These are phyloP conservation scores for Nyleta sp. DNA, from an alignment of 2,888 invertebrate genomes.

Conservation along the genomic window DNA sequence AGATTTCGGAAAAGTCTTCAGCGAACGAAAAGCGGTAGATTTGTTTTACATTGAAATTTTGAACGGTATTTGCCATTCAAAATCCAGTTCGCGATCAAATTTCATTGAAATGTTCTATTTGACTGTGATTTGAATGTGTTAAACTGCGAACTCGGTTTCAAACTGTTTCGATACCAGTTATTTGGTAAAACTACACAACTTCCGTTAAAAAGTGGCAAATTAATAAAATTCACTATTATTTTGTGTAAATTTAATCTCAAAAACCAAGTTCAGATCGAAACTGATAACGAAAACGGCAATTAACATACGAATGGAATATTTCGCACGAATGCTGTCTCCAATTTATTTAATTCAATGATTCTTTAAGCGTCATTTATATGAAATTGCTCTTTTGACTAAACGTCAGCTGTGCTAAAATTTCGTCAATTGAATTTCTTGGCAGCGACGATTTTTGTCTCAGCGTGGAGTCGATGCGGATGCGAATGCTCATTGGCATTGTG, in stretches of 20 bases:
- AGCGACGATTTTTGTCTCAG: constrained; percentile 7
- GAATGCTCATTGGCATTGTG: constrained; percentile 26
- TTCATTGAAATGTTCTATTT: neutral
- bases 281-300: too few relatives aligned
- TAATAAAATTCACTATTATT: neutral
- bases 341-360: neutral
- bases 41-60: neutral
- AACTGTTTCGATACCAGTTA: too few relatives aligned
- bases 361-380: neutral
- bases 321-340: too few relatives aligned
- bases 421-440: constrained; percentile 26
- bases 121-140: neutral
- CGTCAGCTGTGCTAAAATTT: constrained; percentile 10
- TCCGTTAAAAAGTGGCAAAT: neutral
- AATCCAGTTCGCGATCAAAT: neutral
- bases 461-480: constrained; percentile 2
- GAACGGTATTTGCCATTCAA: neutral
- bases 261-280: too few relatives aligned
- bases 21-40: neutral
- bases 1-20: too few relatives aligned
- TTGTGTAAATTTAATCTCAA: too few relatives aligned
- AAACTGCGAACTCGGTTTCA: neutral
- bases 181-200: too few relatives aligned
- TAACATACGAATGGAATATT: too few relatives aligned
- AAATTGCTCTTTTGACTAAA: constrained; percentile 11